Conservation (phyloP, 2,888 invertebrate genomes). For the Eupithecia centaureata region DNA sequence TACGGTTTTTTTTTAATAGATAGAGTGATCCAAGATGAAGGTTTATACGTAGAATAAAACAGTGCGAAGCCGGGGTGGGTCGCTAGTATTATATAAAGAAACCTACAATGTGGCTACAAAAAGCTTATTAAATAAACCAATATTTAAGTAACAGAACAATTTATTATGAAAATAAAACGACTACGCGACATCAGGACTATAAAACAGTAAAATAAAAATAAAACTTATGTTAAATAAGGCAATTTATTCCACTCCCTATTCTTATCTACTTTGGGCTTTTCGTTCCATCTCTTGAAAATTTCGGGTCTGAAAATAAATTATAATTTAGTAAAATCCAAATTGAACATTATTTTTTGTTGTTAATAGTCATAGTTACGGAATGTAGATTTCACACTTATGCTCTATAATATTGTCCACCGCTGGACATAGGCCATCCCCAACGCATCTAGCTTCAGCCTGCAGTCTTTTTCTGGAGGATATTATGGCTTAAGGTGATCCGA, state of each 20-base stretch:
- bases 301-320: slow-evolving; percentile 43
- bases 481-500: too few species aligned
- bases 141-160: not conserved
- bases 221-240: slow-evolving; percentile 29
- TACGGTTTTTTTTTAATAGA: too few species aligned
- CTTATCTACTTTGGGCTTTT: slow-evolving; percentile 37
- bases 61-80: too few species aligned
- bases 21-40: too few species aligned
- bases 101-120: not conserved
- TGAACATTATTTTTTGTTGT: not conserved
- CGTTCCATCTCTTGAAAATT: slow-evolving; percentile 51
- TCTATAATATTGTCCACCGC: too few species aligned
- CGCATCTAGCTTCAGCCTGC: too few species aligned
- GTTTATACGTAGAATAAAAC: too few species aligned
- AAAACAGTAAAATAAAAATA: slow-evolving; percentile 15
- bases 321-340: not conserved
- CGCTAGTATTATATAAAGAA: too few species aligned
- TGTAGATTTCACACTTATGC: too few species aligned
- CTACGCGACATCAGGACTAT: not conserved
- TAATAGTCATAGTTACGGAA: not conserved
- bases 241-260: slow-evolving; percentile 46
- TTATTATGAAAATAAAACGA: not conserved
- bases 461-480: too few species aligned
- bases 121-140: not conserved
- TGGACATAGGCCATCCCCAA: too few species aligned